Conservation (phyloP, 1,140 invertebrate genomes). For the Hesperophylax magnus region DNA sequence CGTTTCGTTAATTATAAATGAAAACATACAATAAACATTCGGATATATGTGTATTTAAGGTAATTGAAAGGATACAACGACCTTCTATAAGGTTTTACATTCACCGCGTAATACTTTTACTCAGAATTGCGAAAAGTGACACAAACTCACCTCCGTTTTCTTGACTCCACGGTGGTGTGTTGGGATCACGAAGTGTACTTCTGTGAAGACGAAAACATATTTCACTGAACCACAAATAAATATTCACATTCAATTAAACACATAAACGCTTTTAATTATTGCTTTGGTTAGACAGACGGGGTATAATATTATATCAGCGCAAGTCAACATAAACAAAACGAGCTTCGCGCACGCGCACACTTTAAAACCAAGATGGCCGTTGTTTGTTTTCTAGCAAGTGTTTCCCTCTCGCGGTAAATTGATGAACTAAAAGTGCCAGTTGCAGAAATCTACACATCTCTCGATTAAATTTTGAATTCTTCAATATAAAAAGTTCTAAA, state of each 20-base stretch:
- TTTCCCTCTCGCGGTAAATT: not conserved
- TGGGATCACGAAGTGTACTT: constrained; percentile 50
- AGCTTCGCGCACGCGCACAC: constrained; percentile 54
- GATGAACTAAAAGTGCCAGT: too few species aligned
- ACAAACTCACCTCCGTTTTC: constrained; percentile 55
- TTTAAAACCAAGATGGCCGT: constrained; percentile 39
- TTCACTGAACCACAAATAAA: constrained; percentile 34
- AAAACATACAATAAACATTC: too few species aligned
- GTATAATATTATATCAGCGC: constrained; percentile 32
- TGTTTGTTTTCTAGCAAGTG: constrained; percentile 23
- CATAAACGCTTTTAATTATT: constrained; percentile 17
- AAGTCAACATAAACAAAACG: constrained; percentile 57
- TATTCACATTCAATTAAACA: constrained; percentile 5
- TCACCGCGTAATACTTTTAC: constrained; percentile 13
- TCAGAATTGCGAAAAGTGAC: constrained; percentile 6
- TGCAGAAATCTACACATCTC: too few species aligned
- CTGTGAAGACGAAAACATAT: constrained; percentile 29
- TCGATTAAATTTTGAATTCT: too few species aligned
- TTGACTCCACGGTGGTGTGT: constrained; percentile 57
- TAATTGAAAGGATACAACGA: not conserved
- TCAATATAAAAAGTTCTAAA: too few species aligned
- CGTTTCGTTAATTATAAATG: too few species aligned
- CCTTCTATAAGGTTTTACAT: constrained; percentile 8
- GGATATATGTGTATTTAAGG: not conserved
- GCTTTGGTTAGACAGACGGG: constrained; percentile 36